Percentiles rank a stretch among this genome's conserved stretches.
Evolutionary conservation across 1,140 invertebrate genomes (phyloP).

Genomic region (Bombus impatiens): DNA sequence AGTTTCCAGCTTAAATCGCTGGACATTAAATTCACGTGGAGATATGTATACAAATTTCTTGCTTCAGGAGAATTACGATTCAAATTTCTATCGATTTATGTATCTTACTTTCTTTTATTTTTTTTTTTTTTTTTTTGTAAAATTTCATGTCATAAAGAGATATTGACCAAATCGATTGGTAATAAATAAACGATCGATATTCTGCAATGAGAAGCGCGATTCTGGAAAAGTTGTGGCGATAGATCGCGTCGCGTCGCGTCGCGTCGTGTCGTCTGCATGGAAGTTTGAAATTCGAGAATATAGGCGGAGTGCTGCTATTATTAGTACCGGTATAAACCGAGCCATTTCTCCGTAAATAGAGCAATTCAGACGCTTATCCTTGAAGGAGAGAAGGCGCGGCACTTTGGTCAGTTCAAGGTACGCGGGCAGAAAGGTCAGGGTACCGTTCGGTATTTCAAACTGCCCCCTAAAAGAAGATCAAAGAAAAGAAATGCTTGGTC

Average conservation of each 20-base stretch:
- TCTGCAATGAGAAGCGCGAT: background rate
- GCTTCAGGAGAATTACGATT: background rate
- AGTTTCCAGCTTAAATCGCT: background rate
- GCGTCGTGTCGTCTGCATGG: background rate
- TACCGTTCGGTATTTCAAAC: slow-evolving; percentile 41
- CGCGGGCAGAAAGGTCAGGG: slow-evolving; percentile 51
- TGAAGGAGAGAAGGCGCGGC: slow-evolving; percentile 60
- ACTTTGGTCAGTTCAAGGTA: slow-evolving; percentile 65
- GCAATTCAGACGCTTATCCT: slow-evolving; percentile 68
- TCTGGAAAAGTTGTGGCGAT: background rate
- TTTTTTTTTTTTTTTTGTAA: too few relatives aligned
- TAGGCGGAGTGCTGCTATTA: slow-evolving; percentile 59
- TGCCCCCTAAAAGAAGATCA: background rate
- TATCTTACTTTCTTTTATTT: background rate
- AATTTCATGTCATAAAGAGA: too few relatives aligned
- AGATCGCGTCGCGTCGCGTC: background rate
- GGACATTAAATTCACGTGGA: background rate
- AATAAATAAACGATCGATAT: background rate
- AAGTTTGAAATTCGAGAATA: slow-evolving; percentile 63
- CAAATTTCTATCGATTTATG: background rate
- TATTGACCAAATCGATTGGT: too few relatives aligned
- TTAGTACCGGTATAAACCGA: slow-evolving; percentile 63
- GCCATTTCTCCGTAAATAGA: slow-evolving; percentile 69
- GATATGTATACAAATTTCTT: background rate
- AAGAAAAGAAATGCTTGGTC: too few relatives aligned